Evolutionary conservation across 1,140 invertebrate genomes (phyloP).

Genomic region (Sarcophaga peregrina): DNA sequence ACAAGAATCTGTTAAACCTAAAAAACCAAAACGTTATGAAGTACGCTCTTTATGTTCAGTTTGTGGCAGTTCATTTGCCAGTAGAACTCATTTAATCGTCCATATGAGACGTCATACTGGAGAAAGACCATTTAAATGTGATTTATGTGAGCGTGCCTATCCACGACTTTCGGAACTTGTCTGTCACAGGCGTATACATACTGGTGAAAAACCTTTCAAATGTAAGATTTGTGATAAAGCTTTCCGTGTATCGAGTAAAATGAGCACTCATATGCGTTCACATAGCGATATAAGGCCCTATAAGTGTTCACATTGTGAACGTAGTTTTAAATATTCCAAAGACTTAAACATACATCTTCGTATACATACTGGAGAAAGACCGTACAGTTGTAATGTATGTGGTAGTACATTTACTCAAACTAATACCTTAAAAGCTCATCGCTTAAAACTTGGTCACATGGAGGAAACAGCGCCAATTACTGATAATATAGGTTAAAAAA

Average conservation of each 20-base stretch:
- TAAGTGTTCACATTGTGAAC: conserved; percentile 27
- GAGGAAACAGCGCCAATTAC: not conserved
- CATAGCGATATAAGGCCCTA: not conserved
- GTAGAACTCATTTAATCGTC: not conserved
- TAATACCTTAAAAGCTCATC: conserved; percentile 13
- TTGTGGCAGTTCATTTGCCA: conserved; percentile 25
- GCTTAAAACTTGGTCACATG: not conserved
- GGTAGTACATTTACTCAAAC: conserved; percentile 29
- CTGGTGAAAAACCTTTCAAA: conserved; percentile 74
- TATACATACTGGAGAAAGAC: conserved; percentile 20
- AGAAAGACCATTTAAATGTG: conserved; percentile 83
- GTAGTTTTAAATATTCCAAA: conserved; percentile 34
- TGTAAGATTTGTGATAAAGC: conserved; percentile 69
- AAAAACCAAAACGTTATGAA: not conserved
- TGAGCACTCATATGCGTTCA: conserved; percentile 66
- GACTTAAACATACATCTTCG: conserved; percentile 24
- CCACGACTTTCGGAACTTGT: conserved; percentile 72
- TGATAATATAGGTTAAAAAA: too few relatives aligned
- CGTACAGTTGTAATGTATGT: conserved; percentile 14
- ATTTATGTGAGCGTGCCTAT: conserved; percentile 85
- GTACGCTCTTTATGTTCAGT: not conserved
- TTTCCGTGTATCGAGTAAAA: conserved; percentile 70
- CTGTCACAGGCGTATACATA: conserved; percentile 77
- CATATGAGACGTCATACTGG: conserved; percentile 73
- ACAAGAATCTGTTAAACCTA: not conserved